phyloP scores from a whole-genome alignment of 2,113 vertebrate genomes.

The Notechis scutatus region DNA sequence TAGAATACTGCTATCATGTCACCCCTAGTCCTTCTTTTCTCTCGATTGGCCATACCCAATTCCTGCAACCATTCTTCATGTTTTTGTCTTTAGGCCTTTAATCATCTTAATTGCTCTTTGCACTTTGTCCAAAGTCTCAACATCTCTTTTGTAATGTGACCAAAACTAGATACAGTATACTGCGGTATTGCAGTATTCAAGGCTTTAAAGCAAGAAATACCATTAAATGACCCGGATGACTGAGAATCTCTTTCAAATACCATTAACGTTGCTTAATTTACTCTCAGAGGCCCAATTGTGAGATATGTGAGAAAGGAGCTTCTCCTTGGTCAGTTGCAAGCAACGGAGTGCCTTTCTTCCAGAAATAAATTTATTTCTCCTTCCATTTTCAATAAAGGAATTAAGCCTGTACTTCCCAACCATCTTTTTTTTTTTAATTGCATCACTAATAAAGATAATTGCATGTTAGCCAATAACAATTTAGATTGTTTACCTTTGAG shows the following conservation, averaged over 20 bases:
- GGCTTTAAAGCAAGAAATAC: background rate
- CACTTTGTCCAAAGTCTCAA: too few species aligned
- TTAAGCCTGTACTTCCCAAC: background rate
- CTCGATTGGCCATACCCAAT: too few species aligned
- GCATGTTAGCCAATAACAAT: background rate
- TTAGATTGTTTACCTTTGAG: background rate
- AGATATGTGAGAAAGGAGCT: background rate
- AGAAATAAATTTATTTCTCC: background rate
- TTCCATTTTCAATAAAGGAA: background rate
- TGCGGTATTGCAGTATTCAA: too few species aligned
- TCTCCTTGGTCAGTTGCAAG: background rate
- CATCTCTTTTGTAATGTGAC: too few species aligned
- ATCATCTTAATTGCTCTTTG: too few species aligned
- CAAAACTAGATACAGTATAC: too few species aligned
- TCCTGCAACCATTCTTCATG: too few species aligned
- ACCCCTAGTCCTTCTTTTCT: too few species aligned
- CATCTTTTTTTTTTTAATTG: background rate
- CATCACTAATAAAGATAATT: background rate
- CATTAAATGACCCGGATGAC: too few species aligned
- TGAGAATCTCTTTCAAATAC: too few species aligned
- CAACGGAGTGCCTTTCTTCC: background rate
- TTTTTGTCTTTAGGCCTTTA: too few species aligned
- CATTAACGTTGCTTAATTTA: background rate
- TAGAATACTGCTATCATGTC: too few species aligned
- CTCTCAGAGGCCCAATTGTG: background rate